Base-by-base conservation (phyloP, 2,888 invertebrate species). In the Scrobipalpa costella region DNA sequence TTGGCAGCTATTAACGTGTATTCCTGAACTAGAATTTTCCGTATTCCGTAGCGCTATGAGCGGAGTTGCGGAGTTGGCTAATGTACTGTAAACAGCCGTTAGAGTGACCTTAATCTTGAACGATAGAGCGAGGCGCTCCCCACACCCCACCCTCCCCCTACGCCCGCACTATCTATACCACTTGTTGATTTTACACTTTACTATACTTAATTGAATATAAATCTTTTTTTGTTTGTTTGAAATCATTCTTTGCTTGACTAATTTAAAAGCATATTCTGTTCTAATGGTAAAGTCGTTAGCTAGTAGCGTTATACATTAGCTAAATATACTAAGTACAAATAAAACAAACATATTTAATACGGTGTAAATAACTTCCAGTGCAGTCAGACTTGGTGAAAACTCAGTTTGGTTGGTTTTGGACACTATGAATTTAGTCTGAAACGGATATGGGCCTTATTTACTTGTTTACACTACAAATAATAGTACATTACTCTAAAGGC, bases 21-120 rank as follows among this genome's bases (percentile, higher is more conserved):
- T 52, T 52, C 21, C 21, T 52, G 50, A 52, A 21, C 33, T 34
- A 34, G 55, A 55, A 55, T 55, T 27, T 55, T 55, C 34, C 55
- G n/a, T 55, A 55, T 15, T 55, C 11, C 27, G 27, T 52, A 27
- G 9, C 13, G 13, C 11, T 19, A 19, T 7, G 7, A 49, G 17
- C 49, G 17, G 44, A 44, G 44, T 21, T 49, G n/a, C 17, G 15
- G 13, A 21, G 21, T 52, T 55, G 55, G 33, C 55, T 55, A n/a
- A 27, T 55, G 55, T 55, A n/a, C 33, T 34, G 34, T 55, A 55
- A 55, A 55, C 55, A 55, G 15, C 50, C 38, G 38, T 49, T 49
- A 49, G 36, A 17, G 17, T 36, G 57, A 57, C 57, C 57, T 57
- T 57, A 57, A 34, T 17, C 57, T 57, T 57, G 57, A 57, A 57